phyloP scores from a whole-genome alignment of 2,888 invertebrate genomes.

The Alcis repandata region DNA sequence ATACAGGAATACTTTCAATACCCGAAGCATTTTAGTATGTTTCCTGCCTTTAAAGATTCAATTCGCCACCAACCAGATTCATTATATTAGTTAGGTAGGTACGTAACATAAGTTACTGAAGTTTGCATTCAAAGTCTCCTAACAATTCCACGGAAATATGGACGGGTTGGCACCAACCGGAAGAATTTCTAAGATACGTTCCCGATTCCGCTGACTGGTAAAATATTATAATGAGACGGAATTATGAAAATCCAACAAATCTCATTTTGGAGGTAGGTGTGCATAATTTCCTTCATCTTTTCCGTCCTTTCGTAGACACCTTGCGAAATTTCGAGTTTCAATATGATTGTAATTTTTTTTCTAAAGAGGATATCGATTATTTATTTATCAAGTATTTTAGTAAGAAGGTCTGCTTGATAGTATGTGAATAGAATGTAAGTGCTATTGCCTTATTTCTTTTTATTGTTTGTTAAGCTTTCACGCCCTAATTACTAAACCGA shows the following conservation, averaged over 20 bases:
- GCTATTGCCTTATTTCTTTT: too few species aligned
- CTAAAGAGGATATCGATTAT: neutral
- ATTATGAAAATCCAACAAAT: constrained; percentile 62
- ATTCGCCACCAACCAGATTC: too few species aligned
- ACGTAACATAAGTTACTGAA: too few species aligned
- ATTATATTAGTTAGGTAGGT: too few species aligned
- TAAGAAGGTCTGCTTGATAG: too few species aligned
- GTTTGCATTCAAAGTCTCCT: too few species aligned
- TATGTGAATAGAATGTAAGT: too few species aligned
- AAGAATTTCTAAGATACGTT: constrained; percentile 37
- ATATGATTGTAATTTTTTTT: neutral
- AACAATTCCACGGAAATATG: neutral
- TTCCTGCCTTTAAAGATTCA: too few species aligned
- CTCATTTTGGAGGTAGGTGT: constrained; percentile 49
- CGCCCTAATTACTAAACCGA: too few species aligned
- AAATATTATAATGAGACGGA: constrained; percentile 62
- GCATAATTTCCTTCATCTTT: constrained; percentile 37
- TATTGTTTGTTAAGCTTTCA: too few species aligned
- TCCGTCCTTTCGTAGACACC: constrained; percentile 20
- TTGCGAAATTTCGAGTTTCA: constrained; percentile 2
- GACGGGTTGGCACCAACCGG: neutral
- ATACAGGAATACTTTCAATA: too few species aligned
- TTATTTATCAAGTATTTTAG: neutral
- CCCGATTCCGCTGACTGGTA: constrained; percentile 45
- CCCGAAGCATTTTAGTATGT: too few species aligned